phyloP scores from a whole-genome alignment of 2,797 vertebrate species.

The Brachyrhaphis roseni region DNA sequence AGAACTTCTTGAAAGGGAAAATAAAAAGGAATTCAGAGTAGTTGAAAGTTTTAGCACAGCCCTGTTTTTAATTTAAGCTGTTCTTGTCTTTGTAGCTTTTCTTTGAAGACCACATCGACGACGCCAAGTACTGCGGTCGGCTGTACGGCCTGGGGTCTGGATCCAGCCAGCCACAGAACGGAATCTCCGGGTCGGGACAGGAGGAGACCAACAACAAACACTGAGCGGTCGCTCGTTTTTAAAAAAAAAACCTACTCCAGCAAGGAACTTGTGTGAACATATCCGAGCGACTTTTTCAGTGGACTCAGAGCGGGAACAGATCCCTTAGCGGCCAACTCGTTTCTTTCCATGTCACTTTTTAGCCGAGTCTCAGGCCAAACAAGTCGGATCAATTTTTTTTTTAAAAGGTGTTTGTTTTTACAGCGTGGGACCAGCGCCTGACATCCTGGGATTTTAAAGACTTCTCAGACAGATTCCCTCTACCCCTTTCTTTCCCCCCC shows the following conservation, averaged over 20 bases:
- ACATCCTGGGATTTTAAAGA: constrained; percentile 53
- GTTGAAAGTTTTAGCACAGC: not conserved
- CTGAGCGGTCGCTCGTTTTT: constrained; percentile 82
- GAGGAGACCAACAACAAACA: constrained; percentile 90
- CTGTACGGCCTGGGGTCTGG: constrained; percentile 96
- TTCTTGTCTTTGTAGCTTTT: constrained; percentile 84
- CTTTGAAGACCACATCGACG: constrained; percentile 99
- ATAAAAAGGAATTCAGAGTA: not conserved
- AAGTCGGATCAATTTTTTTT: constrained; percentile 54
- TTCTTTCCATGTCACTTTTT: constrained; percentile 66
- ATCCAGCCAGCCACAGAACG: constrained; percentile 93
- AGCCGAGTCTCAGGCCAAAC: constrained; percentile 50
- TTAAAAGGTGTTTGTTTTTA: constrained; percentile 61
- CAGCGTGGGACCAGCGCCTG: constrained; percentile 77
- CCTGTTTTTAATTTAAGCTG: constrained; percentile 1
- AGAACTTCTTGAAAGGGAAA: not conserved
- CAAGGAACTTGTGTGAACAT: constrained; percentile 13
- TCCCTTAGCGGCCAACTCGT: constrained; percentile 20
- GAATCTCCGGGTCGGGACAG: constrained; percentile 81
- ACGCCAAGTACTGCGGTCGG: constrained; percentile 97
- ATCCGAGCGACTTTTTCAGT: constrained; percentile 34
- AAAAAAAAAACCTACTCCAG: constrained; percentile 44
- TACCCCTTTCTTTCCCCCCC: not conserved
- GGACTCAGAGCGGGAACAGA: constrained; percentile 36
- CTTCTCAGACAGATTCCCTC: constrained; percentile 25